A percentile compares a stretch with the other conserved stretches of the same genome.
Evolutionary conservation across 2,113 vertebrate species (phyloP).

Genomic region (Odontesthes bonariensis): DNA sequence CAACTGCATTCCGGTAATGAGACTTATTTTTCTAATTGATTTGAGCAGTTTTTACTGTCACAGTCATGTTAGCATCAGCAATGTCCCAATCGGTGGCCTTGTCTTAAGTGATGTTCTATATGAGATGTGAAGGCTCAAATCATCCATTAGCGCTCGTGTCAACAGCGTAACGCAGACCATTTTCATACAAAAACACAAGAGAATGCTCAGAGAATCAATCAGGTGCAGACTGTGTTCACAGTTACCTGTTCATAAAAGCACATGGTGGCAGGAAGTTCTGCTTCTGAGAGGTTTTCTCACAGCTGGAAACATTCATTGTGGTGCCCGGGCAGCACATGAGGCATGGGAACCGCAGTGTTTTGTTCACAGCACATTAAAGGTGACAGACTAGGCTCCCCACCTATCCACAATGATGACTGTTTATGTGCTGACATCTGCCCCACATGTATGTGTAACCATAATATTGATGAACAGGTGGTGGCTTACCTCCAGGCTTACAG

Average conservation of each 20-base stretch:
- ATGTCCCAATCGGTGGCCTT: background rate
- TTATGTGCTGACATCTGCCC: background rate
- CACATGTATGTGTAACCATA: background rate
- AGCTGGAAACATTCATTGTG: background rate
- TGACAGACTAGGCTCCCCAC: no score
- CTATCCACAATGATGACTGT: background rate
- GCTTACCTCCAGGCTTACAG: background rate
- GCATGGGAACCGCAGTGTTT: background rate
- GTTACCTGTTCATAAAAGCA: background rate
- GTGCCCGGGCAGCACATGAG: background rate
- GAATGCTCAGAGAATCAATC: no score
- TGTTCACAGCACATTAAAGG: background rate
- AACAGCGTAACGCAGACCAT: background rate
- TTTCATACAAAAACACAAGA: background rate
- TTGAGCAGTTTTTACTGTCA: background rate
- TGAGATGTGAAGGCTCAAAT: background rate
- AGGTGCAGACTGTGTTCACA: background rate
- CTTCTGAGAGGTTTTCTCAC: background rate
- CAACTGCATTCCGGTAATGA: background rate
- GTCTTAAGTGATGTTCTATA: background rate
- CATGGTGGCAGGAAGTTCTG: background rate
- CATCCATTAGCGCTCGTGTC: background rate
- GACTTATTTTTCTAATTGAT: background rate
- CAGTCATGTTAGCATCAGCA: background rate
- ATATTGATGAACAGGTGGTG: background rate